A percentile compares a stretch with the other conserved stretches of the same genome.
phyloP scores from a whole-genome alignment of 2,888 invertebrate genomes.

The Polymixis flavicincta region DNA sequence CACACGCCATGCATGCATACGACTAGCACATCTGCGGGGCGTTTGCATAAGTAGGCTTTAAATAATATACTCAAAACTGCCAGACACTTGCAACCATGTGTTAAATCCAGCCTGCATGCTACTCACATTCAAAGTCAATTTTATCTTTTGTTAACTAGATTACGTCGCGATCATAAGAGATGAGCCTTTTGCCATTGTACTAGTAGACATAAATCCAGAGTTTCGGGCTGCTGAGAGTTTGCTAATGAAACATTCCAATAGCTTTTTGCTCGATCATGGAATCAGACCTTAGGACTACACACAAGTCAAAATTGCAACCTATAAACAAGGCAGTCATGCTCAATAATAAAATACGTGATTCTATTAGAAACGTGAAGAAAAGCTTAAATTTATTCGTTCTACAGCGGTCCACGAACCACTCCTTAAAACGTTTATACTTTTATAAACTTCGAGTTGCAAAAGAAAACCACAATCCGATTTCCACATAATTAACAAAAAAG shows the following conservation, averaged over 20 bases:
- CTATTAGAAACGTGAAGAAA: neutral
- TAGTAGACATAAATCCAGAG: neutral
- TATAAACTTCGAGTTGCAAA: slow-evolving; percentile 17
- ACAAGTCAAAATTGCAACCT: neutral
- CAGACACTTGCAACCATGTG: too few relatives aligned
- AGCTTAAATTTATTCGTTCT: neutral
- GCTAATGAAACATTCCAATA: neutral
- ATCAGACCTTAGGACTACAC: neutral
- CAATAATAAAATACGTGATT: neutral
- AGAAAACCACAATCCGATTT: slow-evolving; percentile 41
- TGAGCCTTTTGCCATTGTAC: neutral
- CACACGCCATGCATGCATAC: too few relatives aligned
- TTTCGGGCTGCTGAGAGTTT: neutral
- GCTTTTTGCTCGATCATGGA: too few relatives aligned
- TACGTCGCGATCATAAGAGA: too few relatives aligned
- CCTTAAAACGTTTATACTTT: slow-evolving; percentile 7
- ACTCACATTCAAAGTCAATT: too few relatives aligned
- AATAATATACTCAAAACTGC: too few relatives aligned
- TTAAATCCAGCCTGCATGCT: too few relatives aligned
- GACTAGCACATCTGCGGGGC: too few relatives aligned
- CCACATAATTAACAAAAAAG: slow-evolving; percentile 46
- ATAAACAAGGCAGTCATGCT: neutral
- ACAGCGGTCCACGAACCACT: slow-evolving; percentile 1
- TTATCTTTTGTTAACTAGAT: neutral
- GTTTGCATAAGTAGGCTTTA: too few relatives aligned